Base-by-base conservation (phyloP, 2,888 invertebrate genomes). In the Melanostoma mellinum region DNA sequence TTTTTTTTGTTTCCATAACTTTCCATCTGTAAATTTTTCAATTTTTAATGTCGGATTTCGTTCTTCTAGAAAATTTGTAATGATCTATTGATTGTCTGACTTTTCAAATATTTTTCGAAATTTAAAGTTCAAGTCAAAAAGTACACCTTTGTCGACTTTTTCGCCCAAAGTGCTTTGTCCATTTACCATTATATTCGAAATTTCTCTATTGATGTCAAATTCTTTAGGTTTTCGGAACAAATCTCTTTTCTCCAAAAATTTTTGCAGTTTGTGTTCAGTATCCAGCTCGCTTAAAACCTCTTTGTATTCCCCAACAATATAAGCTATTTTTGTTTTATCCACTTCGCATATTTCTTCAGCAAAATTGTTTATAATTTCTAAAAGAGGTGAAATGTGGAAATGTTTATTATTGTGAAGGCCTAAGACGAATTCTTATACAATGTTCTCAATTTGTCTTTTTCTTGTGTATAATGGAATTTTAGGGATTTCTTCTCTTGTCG, bases 1-100 rank as follows among this genome's bases (percentile, higher is more conserved):
- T n/a, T 53, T 53, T 36, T 53, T 53, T 36, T 53, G 53, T 53
- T 36, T 8, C 53, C 53, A 53, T 10, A 53, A 10, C 6, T 53
- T 53, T 35, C 53, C 53, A 4, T 53, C 36, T 4, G 20, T 52
- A 35, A 52, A 53, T n/a, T 35, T 53, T 36, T n/a, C 53, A 1
- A 36, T 36, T n/a, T 53, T 53, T 8, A 10, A 53, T 6, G 35
- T 3, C n/a, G 35, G 10, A 36, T 10, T 53, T n/a, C n/a, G 35
- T 53, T 32, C 10, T 0, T 36, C 36, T n/a, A 36, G 8, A 53
- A 53, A 10, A 30, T 20, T 48, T 30, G 48, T 48, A 48, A 48
- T 3, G 4, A 48, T 6, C 2, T 48, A 20, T 48, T 48, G 48
- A 6, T 48, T 48, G n/a, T 48, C 48, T 30, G 44, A 44, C 44